A percentile compares a stretch with the other conserved stretches of the same genome.
These are phyloP conservation scores for Enteromius unitaeniatus DNA, from an alignment of 2,797 vertebrate species.

Conservation along the genomic window DNA sequence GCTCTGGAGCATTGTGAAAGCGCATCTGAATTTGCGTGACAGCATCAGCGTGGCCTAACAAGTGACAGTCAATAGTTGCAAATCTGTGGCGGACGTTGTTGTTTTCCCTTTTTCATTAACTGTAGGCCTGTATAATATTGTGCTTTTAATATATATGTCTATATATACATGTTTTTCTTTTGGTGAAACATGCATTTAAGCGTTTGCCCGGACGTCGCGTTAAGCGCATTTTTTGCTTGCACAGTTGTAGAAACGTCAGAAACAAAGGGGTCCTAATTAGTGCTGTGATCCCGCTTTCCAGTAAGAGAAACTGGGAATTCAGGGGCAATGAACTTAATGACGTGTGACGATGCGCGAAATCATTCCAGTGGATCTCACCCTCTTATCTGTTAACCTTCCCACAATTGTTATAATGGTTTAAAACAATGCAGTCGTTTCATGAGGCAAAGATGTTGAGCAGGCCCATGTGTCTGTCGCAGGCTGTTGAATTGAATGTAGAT, in stretches of 20 bases:
- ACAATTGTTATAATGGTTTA: neutral
- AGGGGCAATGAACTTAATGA: slow-evolving; percentile 46
- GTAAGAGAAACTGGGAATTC: slow-evolving; percentile 33
- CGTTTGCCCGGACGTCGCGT: neutral
- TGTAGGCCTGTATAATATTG: neutral
- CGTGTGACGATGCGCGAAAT: slow-evolving; percentile 53
- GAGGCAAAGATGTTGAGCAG: slow-evolving; percentile 16
- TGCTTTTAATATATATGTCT: neutral
- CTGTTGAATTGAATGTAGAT: slow-evolving; percentile 17
- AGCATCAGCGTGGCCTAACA: slow-evolving; percentile 54
- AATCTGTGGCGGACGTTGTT: slow-evolving; percentile 16
- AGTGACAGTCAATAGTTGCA: slow-evolving; percentile 36
- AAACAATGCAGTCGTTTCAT: neutral
- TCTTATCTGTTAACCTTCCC: neutral
- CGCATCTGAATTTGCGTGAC: slow-evolving; percentile 21
- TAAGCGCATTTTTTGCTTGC: slow-evolving; percentile 9
- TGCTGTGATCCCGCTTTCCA: slow-evolving; percentile 36
- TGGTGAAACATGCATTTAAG: neutral
- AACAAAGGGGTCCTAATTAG: slow-evolving; percentile 56
- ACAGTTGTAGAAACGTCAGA: slow-evolving; percentile 23
- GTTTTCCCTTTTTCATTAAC: slow-evolving; percentile 24
- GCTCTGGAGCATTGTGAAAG: neutral
- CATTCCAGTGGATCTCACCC: slow-evolving; percentile 29
- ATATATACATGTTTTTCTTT: neutral
- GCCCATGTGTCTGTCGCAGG: slow-evolving; percentile 36